Evolutionary conservation across 2,797 vertebrate genomes (phyloP).

Genomic region (Enteromius viviparus): DNA sequence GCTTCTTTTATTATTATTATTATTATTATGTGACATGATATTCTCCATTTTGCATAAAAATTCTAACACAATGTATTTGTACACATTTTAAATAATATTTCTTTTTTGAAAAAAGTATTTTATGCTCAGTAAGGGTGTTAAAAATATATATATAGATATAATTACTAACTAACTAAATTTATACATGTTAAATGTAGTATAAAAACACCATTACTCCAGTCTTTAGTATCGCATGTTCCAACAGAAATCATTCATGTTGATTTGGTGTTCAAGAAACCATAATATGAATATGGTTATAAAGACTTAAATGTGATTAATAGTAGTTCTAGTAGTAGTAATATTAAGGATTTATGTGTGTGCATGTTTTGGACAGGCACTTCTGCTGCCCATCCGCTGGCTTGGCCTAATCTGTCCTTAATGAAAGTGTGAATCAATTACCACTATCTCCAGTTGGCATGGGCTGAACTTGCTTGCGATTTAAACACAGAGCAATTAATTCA

Average conservation of each 20-base stretch:
- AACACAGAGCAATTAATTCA: constrained; percentile 69
- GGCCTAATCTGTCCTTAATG: constrained; percentile 69
- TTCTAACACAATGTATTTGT: background rate
- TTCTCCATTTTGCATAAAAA: background rate
- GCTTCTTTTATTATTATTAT: background rate
- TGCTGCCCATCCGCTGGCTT: constrained; percentile 47
- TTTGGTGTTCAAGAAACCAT: background rate
- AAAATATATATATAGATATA: too few relatives aligned
- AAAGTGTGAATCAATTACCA: constrained; percentile 72
- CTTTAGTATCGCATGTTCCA: background rate
- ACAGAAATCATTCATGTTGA: background rate
- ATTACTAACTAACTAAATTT: too few relatives aligned
- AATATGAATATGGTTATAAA: background rate
- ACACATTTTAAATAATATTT: background rate
- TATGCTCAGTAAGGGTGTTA: background rate
- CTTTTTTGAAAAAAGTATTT: background rate
- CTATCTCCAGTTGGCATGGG: constrained; percentile 68
- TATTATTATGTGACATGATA: background rate
- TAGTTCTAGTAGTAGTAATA: background rate
- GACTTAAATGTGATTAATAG: background rate
- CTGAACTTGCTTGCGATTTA: constrained; percentile 68
- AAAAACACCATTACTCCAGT: background rate
- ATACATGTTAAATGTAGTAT: background rate
- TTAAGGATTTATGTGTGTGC: background rate
- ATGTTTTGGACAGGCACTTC: constrained; percentile 2